Evolutionary conservation across 1,140 invertebrate species (phyloP), one percentile per base, ranked within the genome.

Genomic region (Nomia melanderi): DNA sequence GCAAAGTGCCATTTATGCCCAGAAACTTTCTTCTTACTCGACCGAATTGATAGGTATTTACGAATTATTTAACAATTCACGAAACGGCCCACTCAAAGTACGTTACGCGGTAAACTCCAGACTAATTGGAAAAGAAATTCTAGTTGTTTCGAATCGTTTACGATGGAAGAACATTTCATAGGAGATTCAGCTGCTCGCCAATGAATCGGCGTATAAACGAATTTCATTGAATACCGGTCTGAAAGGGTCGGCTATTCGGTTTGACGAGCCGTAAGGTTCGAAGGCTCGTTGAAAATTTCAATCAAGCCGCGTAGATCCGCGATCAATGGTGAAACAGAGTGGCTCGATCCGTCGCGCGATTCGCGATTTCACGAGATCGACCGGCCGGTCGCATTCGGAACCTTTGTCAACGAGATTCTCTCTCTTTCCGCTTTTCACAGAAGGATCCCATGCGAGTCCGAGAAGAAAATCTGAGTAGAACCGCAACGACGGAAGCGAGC

Each of bases 401-500:
- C 33, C 27, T 54, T 77, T 77, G 33, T 31, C 53, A 69, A 41
- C 23, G 33, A 23, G 6, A 33, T 11, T 27, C 5, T 17, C 47
- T 7, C 20, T 17, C 47, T 7, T 7, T 50, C 67, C 41, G 33
- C 23, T 67, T 78, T 64, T 60, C 74, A 33, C 67, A 78, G 79
- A 62, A 78, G 67, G 27, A 47, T 41, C 53, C 20, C 4, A 39
- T 27, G 4, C 36, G 31, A 7, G n/a, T 27, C 59, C 25, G 44
- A 71, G 63, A 66, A 59, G 23, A 66, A 66, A 63, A 76, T 72
- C 72, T 56, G n/a, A 47, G 25, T 17, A 2, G 70, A 77, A 67
- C 14, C 50, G 47, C 27, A 20, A 44, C 12, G 39, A 50, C 56
- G 29, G 27, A 50, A 27, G 9, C 25, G 33, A 41, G 53, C 47